Evolutionary conservation across 2,888 invertebrate species (phyloP).

Genomic region (Hypselothyrea guttata): DNA sequence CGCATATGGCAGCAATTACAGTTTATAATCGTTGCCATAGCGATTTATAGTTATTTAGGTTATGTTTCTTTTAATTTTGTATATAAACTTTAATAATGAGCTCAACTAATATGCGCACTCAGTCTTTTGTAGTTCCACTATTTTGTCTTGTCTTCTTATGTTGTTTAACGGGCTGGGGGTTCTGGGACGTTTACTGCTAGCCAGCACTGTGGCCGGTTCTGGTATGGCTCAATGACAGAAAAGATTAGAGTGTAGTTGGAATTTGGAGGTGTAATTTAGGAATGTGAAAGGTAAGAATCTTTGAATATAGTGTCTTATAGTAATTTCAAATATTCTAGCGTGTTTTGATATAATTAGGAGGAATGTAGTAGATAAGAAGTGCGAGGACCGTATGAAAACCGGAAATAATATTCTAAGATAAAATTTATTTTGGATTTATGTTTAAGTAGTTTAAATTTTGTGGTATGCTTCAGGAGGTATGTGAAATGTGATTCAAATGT

Average conservation of each 20-base stretch:
- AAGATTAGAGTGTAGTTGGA: background rate
- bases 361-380: too few species aligned
- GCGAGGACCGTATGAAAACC: too few species aligned
- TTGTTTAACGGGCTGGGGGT: constrained; percentile 45
- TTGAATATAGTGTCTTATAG: too few species aligned
- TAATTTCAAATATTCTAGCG: too few species aligned
- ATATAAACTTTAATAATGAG: constrained; percentile 72
- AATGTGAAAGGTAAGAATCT: too few species aligned
- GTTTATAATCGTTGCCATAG: constrained; percentile 22
- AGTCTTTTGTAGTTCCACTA: constrained; percentile 80
- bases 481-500: too few species aligned
- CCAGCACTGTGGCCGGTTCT: constrained; percentile 31
- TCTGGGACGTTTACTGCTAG: constrained; percentile 28
- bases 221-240: constrained; percentile 21
- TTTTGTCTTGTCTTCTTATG: constrained; percentile 67
- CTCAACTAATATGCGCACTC: constrained; percentile 79
- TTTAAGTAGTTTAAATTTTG: background rate
- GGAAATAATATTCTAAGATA: too few species aligned
- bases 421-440: background rate
- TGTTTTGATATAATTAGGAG: too few species aligned
- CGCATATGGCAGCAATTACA: constrained; percentile 20
- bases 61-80: constrained; percentile 32
- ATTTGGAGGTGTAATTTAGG: too few species aligned
- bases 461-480: too few species aligned
- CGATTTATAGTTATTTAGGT: constrained; percentile 16